A percentile compares a stretch with the other conserved stretches of the same genome.
phyloP scores from a whole-genome alignment of 2,888 invertebrate genomes.

The Drosophila buzzatii region DNA sequence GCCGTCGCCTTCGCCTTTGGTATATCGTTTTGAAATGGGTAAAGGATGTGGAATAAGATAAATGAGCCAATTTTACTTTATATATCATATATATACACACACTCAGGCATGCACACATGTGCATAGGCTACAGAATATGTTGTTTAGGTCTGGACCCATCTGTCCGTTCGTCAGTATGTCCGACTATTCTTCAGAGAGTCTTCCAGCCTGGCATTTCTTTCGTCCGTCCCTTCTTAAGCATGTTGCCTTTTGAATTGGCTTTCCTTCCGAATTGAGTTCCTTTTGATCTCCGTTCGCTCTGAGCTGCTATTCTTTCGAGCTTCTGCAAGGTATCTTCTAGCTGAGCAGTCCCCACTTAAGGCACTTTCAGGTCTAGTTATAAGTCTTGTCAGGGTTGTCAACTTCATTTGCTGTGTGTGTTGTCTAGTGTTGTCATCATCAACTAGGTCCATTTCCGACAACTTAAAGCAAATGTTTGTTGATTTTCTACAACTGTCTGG shows the following conservation, averaged over 20 bases:
- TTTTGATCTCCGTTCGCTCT: neutral
- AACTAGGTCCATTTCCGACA: conserved; percentile 14
- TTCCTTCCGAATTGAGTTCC: neutral
- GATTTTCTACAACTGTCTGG: conserved; percentile 28
- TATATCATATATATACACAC: neutral
- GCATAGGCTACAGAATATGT: conserved; percentile 17
- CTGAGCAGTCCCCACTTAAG: neutral
- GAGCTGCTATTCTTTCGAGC: no score
- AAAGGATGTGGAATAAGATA: conserved; percentile 69
- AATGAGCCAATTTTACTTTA: conserved; percentile 68
- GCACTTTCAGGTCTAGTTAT: neutral
- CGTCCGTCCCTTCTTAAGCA: neutral
- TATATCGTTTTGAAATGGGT: conserved; percentile 46
- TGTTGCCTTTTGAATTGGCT: neutral
- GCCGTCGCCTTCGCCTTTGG: neutral
- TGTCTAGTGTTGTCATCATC: neutral
- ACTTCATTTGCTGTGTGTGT: neutral
- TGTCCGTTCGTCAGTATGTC: no score
- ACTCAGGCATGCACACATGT: neutral
- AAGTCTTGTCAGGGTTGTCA: conserved; percentile 9
- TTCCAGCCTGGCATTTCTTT: neutral
- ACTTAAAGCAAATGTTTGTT: conserved; percentile 23
- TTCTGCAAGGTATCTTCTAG: neutral
- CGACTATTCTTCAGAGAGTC: no score
- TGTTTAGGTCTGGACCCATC: no score